These are phyloP conservation scores for Ormia ochracea DNA, from an alignment of 2,888 invertebrate species.

Conservation along the genomic window DNA sequence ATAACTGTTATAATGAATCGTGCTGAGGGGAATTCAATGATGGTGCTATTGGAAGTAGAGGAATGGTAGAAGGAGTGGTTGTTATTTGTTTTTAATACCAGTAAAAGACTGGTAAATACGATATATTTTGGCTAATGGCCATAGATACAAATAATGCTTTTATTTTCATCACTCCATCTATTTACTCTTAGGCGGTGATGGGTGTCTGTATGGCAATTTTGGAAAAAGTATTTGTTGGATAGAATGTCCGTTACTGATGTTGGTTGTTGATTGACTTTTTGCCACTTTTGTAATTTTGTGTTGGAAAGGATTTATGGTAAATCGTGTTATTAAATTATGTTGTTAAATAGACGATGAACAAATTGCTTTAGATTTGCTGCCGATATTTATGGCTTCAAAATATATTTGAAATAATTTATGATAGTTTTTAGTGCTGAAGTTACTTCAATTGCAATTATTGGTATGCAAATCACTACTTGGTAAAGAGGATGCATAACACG, in stretches of 20 bases:
- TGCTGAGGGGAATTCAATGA: not conserved
- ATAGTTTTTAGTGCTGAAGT: not conserved
- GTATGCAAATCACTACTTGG: not conserved
- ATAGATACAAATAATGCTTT: conserved; percentile 15
- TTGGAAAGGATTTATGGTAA: conserved; percentile 37
- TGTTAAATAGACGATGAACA: conserved; percentile 44
- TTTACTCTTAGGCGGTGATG: not conserved
- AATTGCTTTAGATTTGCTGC: conserved; percentile 43
- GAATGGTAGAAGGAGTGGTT: not conserved
- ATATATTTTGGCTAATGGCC: conserved; percentile 20
- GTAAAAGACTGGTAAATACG: not conserved
- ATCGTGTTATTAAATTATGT: conserved; percentile 45
- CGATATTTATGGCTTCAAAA: conserved; percentile 32
- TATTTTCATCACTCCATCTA: conserved; percentile 14
- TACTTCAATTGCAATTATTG: not conserved
- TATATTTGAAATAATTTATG: conserved; percentile 2
- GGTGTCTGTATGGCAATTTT: not conserved
- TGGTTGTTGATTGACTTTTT: conserved; percentile 6
- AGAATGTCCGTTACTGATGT: not conserved
- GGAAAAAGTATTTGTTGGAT: not conserved
- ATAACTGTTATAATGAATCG: conserved; percentile 2
- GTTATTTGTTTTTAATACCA: conserved; percentile 6
- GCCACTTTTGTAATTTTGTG: conserved; percentile 27
- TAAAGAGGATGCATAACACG: no score
- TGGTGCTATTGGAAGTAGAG: not conserved